phyloP scores from a whole-genome alignment of 2,888 invertebrate genomes.

The Habroteleia sp. region DNA sequence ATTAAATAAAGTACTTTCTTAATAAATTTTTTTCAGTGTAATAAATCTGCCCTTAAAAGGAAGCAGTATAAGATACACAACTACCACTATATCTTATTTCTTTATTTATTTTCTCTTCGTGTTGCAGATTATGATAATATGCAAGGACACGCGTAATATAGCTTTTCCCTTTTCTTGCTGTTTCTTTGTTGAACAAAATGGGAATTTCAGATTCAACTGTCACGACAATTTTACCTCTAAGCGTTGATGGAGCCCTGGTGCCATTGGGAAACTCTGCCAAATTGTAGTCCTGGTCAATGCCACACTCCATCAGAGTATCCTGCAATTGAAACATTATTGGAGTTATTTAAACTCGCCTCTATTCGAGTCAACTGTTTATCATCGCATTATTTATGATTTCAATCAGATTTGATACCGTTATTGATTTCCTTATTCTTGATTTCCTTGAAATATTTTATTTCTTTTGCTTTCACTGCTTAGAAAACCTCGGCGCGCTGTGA shows the following conservation, averaged over 20 bases:
- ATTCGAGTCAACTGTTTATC: slow-evolving; percentile 14
- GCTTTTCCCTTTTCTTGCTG: too few relatives aligned
- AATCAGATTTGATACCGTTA: slow-evolving; percentile 22
- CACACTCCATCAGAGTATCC: slow-evolving; percentile 78
- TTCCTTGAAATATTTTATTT: slow-evolving; percentile 46
- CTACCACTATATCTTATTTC: too few relatives aligned
- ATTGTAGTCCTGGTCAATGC: slow-evolving; percentile 71
- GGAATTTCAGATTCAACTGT: too few relatives aligned
- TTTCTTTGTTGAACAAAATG: too few relatives aligned
- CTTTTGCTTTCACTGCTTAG: slow-evolving; percentile 29
- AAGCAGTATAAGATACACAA: too few relatives aligned
- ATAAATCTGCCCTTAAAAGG: too few relatives aligned
- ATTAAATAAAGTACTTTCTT: too few relatives aligned
- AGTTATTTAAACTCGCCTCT: slow-evolving; percentile 2
- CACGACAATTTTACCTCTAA: slow-evolving; percentile 70
- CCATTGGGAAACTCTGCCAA: slow-evolving; percentile 70
- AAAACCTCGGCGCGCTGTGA: slow-evolving; percentile 16
- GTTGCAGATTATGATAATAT: too few relatives aligned
- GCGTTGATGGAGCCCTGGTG: slow-evolving; percentile 70
- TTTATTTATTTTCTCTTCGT: too few relatives aligned
- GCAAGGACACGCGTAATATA: too few relatives aligned
- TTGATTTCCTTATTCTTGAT: slow-evolving; percentile 35
- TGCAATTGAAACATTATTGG: slow-evolving; percentile 61
- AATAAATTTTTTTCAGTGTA: too few relatives aligned
- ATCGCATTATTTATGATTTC: slow-evolving; percentile 22